These are phyloP conservation scores for Eulemur mongoz DNA, from an alignment of 2,797 vertebrate species.

Conservation along the genomic window DNA sequence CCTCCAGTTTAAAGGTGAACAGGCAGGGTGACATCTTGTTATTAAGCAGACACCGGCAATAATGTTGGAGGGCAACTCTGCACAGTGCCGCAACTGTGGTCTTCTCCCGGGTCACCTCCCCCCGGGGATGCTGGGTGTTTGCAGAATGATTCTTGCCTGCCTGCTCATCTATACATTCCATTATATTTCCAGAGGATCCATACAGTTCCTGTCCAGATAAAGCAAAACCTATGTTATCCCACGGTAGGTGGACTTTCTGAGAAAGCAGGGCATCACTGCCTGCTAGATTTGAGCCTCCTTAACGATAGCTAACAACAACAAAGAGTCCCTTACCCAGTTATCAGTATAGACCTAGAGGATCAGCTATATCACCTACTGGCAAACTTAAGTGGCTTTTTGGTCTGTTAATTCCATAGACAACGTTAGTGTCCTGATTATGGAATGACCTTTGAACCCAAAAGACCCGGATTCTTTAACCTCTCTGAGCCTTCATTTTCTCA, in stretches of 20 bases:
- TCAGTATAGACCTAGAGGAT: neutral
- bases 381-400: neutral
- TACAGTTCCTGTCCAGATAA: neutral
- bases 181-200: neutral
- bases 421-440: neutral
- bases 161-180: neutral
- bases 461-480: neutral
- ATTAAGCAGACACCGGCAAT: neutral
- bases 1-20: neutral
- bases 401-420: neutral
- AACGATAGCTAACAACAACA: neutral
- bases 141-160: neutral
- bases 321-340: neutral
- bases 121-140: neutral
- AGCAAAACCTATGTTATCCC: neutral
- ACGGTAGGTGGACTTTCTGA: neutral
- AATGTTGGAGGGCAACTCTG: neutral
- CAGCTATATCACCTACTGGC: neutral
- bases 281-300: neutral
- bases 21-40: neutral
- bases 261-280: neutral
- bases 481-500: neutral
- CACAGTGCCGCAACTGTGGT: neutral
- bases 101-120: neutral
- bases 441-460: neutral